These are phyloP conservation scores for Mobula birostris DNA, from an alignment of 2,113 vertebrate genomes.

Conservation along the genomic window DNA sequence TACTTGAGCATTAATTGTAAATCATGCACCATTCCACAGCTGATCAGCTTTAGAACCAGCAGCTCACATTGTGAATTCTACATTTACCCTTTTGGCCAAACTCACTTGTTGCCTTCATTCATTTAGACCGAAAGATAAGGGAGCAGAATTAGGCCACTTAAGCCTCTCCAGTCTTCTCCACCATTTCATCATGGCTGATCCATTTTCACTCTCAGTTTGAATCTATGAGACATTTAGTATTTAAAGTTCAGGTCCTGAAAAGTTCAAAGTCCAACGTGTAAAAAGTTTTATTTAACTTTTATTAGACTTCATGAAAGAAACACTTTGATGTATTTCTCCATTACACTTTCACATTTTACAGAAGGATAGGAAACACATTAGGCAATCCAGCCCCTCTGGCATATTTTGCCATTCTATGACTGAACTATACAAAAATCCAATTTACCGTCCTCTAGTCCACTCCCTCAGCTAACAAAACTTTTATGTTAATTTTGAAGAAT, in stretches of 20 bases:
- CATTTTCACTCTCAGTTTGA: no score
- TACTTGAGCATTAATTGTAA: neutral
- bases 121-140: neutral
- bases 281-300: neutral
- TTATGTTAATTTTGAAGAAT: neutral
- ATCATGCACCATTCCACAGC: neutral
- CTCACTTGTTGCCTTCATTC: neutral
- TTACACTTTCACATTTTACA: neutral
- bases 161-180: no score
- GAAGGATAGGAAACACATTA: neutral
- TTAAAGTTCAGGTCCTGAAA: slow-evolving; percentile 4
- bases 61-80: neutral
- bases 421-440: neutral
- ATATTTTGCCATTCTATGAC: neutral
- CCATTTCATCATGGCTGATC: no score
- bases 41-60: neutral
- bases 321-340: slow-evolving; percentile 18
- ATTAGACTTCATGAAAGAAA: neutral
- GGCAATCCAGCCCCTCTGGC: neutral
- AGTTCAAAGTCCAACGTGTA: neutral
- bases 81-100: neutral
- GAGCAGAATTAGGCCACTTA: no score
- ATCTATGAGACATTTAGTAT: neutral
- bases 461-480: neutral
- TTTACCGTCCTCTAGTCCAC: neutral